Conservation (phyloP, 1,140 invertebrate species). For the Magallana angulata region DNA sequence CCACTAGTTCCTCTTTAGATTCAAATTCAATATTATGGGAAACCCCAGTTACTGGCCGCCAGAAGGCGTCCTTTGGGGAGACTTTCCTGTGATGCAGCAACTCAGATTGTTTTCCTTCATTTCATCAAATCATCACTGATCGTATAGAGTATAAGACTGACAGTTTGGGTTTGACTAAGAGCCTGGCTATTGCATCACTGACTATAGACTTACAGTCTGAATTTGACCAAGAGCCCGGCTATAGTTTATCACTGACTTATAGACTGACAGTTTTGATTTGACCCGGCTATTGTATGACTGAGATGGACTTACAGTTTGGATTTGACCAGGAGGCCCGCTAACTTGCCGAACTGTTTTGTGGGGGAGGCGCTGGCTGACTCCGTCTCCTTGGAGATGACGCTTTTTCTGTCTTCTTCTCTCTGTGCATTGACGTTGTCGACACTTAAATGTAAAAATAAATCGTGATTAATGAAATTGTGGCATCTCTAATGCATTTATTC, state of each 20-base stretch:
- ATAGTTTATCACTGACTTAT: too few species aligned
- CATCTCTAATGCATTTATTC: too few species aligned
- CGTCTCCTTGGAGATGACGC: neutral
- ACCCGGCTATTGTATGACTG: neutral
- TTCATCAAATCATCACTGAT: too few species aligned
- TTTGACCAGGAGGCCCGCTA: constrained; percentile 46
- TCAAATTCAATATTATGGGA: too few species aligned
- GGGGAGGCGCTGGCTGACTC: neutral
- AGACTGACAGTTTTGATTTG: constrained; percentile 51
- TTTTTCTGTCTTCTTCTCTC: neutral
- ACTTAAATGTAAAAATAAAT: neutral
- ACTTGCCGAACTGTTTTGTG: constrained; percentile 47
- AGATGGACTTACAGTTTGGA: constrained; percentile 44
- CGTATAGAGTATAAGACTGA: neutral
- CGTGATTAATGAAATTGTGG: too few species aligned
- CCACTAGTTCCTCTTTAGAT: too few species aligned
- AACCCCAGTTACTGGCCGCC: too few species aligned
- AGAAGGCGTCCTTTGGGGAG: too few species aligned
- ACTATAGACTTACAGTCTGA: constrained; percentile 45
- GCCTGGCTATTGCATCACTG: too few species aligned
- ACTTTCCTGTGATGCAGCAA: too few species aligned
- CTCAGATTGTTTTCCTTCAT: too few species aligned
- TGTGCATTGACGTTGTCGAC: neutral
- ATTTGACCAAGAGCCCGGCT: too few species aligned
- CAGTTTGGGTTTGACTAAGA: neutral